Evolutionary conservation across 2,113 vertebrate species (phyloP), one percentile per base, ranked within the genome.

Genomic region (Megatriorchis doriae): DNA sequence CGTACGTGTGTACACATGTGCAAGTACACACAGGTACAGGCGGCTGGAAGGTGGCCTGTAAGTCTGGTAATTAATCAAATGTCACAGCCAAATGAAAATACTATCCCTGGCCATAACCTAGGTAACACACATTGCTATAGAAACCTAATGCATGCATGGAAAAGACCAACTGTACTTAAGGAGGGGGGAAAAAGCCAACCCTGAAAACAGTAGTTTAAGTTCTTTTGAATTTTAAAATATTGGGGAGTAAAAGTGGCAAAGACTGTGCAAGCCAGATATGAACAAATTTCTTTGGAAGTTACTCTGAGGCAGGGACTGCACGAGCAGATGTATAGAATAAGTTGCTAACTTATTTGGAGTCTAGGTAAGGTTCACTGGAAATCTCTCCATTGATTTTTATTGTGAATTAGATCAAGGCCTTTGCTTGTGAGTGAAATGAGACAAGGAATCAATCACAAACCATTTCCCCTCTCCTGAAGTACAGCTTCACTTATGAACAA

Each of bases 181-280:
- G 21, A 52, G 21, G n/a, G 27, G 16, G 1, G 13, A 31, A 36
- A 43, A 14, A 0, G 0, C 7, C 40, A n/a, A 34, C 18, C 6
- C 42, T 66, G n/a, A 56, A 81, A 36, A 18, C 10, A 40, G 16
- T n/a, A 43, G 9, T 86, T 87, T 31, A 67, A 86, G 16, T 72
- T 89, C 36, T 77, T 83, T 59, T 19, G 31, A 86, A 70, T 92
- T 90, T 48, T 88, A 38, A 90, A 80, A 27, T 38, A 36, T 0
- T n/a, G 18, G 18, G 21, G 29, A 93, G 34, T 47, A 40, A 53
- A 81, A 77, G 17, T 58, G 55, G 15, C 21, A 71, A 67, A 55
- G 26, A 18, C 15, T 66, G 16, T 32, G 45, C 9, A 29, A 62
- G 14, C 61, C 62, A 38, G 40, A 34, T 32, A 16, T 1, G 2